These are phyloP conservation scores for Erethizon dorsatum DNA, from an alignment of 2,797 vertebrate species.

Conservation along the genomic window DNA sequence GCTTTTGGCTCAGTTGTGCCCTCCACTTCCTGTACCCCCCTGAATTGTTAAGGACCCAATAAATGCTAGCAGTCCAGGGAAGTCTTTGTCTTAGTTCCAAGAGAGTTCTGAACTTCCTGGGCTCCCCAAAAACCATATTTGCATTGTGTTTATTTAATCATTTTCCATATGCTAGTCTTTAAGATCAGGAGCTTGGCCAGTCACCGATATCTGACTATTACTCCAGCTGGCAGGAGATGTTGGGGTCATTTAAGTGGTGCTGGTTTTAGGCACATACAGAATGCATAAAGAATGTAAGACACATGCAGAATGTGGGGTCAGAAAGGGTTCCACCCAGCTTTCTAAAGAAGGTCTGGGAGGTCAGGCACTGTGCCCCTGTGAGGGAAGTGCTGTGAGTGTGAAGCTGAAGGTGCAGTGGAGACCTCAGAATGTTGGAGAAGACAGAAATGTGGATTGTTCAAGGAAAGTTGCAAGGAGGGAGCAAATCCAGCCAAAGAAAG, in stretches of 20 bases:
- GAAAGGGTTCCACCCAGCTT: not conserved
- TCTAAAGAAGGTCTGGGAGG: not conserved
- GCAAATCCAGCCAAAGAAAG: not conserved
- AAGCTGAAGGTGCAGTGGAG: not conserved
- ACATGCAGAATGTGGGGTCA: not conserved
- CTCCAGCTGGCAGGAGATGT: not conserved
- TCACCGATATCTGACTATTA: not conserved
- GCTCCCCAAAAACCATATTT: not conserved
- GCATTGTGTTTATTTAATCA: not conserved
- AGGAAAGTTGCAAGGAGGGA: not conserved
- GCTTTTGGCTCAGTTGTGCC: not conserved
- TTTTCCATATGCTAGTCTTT: not conserved
- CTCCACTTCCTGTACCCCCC: not conserved
- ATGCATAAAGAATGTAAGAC: not conserved
- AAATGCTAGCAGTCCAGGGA: not conserved
- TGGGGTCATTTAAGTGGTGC: not conserved
- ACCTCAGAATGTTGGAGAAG: not conserved
- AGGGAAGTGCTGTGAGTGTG: not conserved
- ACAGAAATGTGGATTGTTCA: not conserved
- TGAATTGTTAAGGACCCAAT: not conserved
- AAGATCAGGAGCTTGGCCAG: not conserved
- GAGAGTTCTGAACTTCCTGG: not conserved
- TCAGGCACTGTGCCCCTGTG: not conserved
- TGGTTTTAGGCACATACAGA: not conserved
- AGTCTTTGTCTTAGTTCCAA: not conserved